Evolutionary conservation across 2,888 invertebrate genomes (phyloP).

Genomic region (Phytoseiulus persimilis): DNA sequence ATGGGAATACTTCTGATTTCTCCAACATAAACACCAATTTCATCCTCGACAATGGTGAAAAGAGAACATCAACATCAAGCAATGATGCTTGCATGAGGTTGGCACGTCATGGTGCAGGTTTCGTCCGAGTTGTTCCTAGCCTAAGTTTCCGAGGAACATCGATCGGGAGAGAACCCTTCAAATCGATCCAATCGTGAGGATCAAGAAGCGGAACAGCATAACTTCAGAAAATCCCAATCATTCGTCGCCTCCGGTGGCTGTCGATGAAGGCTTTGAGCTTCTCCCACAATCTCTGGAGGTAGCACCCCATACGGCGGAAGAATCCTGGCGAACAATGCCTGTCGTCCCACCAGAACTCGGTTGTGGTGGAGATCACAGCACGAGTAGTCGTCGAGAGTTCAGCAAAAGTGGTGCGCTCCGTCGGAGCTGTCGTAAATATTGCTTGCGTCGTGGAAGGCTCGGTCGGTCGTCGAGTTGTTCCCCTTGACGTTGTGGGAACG

Average conservation of each 20-base stretch:
- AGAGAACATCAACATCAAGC: not conserved
- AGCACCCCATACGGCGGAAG: conserved; percentile 20
- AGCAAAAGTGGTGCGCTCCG: not conserved
- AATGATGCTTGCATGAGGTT: not conserved
- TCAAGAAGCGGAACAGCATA: not conserved
- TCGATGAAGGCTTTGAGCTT: conserved; percentile 5
- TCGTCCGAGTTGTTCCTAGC: not conserved
- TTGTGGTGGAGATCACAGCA: not conserved
- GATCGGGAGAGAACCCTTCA: not conserved
- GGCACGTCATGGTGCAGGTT: not conserved
- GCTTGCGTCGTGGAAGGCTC: conserved; percentile 11
- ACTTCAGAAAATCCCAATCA: not conserved
- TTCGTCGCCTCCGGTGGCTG: not conserved
- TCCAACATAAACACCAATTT: too few species aligned
- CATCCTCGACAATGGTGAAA: too few species aligned
- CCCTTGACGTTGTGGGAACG: not conserved
- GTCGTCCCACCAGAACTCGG: conserved; percentile 14
- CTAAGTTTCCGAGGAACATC: not conserved
- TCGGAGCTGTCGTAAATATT: not conserved
- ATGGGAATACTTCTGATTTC: too few species aligned
- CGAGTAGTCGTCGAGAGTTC: not conserved
- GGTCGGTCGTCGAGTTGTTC: not conserved
- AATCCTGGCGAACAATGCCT: not conserved
- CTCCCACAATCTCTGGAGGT: conserved; percentile 17
- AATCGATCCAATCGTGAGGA: not conserved